Percentiles rank a stretch among this genome's conserved stretches.
Conservation (phyloP, 2,888 invertebrate species). For the Tuta absoluta region DNA sequence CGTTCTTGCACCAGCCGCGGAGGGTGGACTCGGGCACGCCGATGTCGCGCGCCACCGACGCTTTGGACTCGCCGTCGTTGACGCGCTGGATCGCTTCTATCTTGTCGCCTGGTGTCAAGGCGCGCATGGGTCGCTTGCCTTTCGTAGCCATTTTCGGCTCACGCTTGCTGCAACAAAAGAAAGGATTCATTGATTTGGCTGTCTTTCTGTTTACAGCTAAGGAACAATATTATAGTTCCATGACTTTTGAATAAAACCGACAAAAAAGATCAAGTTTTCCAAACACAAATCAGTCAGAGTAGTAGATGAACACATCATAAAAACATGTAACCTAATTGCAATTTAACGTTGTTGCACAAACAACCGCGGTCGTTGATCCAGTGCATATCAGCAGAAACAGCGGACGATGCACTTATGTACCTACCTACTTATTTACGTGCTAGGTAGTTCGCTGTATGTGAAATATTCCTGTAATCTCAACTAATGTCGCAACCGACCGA, state of each 20-base stretch:
- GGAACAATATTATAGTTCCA: too few relatives aligned
- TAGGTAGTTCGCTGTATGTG: not conserved
- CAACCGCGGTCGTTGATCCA: conserved; percentile 35
- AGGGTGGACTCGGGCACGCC: conserved; percentile 93
- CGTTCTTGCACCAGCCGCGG: conserved; percentile 94
- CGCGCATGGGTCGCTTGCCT: conserved; percentile 89
- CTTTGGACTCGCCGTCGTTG: conserved; percentile 92
- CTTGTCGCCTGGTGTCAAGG: conserved; percentile 89
- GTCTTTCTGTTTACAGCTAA: not conserved
- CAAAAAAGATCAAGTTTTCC: not conserved
- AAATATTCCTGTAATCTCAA: not conserved
- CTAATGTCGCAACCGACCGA: not conserved
- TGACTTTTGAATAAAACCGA: too few relatives aligned
- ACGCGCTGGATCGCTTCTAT: conserved; percentile 90
- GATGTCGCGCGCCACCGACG: conserved; percentile 91
- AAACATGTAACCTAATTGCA: conserved; percentile 15
- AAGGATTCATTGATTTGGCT: conserved; percentile 3
- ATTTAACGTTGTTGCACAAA: conserved; percentile 32
- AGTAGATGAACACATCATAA: not conserved
- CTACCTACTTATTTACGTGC: not conserved
- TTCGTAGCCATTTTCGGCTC: conserved; percentile 83
- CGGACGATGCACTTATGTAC: conserved; percentile 7
- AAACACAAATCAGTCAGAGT: not conserved
- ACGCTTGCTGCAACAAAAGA: conserved; percentile 65
- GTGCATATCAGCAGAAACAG: conserved; percentile 12